Percentiles rank a stretch among this genome's conserved stretches.
phyloP scores from a whole-genome alignment of 2,113 vertebrate species.

The Lepisosteus oculatus region DNA sequence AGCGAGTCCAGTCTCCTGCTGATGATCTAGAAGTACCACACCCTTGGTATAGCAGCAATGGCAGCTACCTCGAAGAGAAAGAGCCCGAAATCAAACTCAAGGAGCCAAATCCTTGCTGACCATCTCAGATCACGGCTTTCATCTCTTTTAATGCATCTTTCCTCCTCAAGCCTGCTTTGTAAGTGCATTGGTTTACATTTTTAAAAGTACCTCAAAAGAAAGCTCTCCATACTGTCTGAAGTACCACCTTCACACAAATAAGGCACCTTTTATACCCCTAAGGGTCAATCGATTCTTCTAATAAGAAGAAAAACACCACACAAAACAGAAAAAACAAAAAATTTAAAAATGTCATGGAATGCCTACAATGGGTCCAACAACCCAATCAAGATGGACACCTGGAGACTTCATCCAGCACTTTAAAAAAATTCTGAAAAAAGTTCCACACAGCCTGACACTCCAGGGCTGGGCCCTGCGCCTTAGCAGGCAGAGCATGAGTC shows the following conservation, averaged over 20 bases:
- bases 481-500: background rate
- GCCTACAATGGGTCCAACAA: slow-evolving; percentile 29
- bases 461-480: slow-evolving; percentile 24
- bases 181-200: slow-evolving; percentile 68
- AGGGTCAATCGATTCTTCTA: slow-evolving; percentile 72
- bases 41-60: slow-evolving; percentile 34
- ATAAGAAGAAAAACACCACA: slow-evolving; percentile 64
- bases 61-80: slow-evolving; percentile 36
- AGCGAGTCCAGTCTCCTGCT: slow-evolving; percentile 20
- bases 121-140: slow-evolving; percentile 33
- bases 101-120: slow-evolving; percentile 28
- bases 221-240: slow-evolving; percentile 47
- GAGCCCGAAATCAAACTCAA: slow-evolving; percentile 30
- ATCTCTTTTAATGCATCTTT: slow-evolving; percentile 39
- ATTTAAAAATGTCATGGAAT: slow-evolving; percentile 37
- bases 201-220: slow-evolving; percentile 49
- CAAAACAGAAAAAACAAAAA: slow-evolving; percentile 42
- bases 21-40: slow-evolving; percentile 11
- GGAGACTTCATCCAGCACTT: background rate
- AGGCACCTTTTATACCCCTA: slow-evolving; percentile 64
- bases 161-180: slow-evolving; percentile 44
- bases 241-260: slow-evolving; percentile 68
- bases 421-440: background rate
- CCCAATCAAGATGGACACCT: slow-evolving; percentile 27
- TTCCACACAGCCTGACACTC: no score